phyloP scores from a whole-genome alignment of 2,888 invertebrate species.

The Acanthacorydalis orientalis region DNA sequence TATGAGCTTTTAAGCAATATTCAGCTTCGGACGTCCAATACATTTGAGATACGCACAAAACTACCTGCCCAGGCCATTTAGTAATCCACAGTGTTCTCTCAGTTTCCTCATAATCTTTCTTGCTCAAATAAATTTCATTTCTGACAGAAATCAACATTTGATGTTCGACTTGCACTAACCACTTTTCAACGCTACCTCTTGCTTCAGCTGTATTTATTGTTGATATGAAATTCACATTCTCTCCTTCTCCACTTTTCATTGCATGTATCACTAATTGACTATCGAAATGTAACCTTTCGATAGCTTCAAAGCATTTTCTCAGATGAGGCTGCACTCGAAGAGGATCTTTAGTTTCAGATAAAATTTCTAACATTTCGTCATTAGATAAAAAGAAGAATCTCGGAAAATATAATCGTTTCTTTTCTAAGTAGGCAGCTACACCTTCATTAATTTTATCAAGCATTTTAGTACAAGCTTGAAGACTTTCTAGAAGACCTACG shows the following conservation, averaged over 20 bases:
- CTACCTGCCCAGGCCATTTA: slow-evolving; percentile 70
- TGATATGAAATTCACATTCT: slow-evolving; percentile 45
- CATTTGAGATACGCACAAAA: slow-evolving; percentile 61
- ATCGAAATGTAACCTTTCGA: slow-evolving; percentile 57
- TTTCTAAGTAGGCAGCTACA: slow-evolving; percentile 66
- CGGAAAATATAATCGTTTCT: slow-evolving; percentile 67
- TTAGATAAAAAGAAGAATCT: slow-evolving; percentile 84
- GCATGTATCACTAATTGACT: slow-evolving; percentile 51
- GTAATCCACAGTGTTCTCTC: slow-evolving; percentile 51
- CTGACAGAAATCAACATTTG: slow-evolving; percentile 60
- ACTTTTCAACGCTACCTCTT: slow-evolving; percentile 71
- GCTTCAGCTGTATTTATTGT: slow-evolving; percentile 51
- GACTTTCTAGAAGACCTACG: slow-evolving; percentile 48
- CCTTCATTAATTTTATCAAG: slow-evolving; percentile 72
- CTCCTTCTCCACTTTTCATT: slow-evolving; percentile 63
- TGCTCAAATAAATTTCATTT: slow-evolving; percentile 48
- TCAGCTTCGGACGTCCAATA: slow-evolving; percentile 73
- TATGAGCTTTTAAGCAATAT: slow-evolving; percentile 40
- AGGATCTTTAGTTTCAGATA: slow-evolving; percentile 80
- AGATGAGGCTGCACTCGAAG: slow-evolving; percentile 69
- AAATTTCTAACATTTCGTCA: slow-evolving; percentile 77
- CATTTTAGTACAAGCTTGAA: slow-evolving; percentile 46
- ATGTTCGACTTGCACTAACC: slow-evolving; percentile 69
- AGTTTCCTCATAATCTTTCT: slow-evolving; percentile 40
- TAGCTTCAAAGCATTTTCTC: slow-evolving; percentile 79